Base-by-base conservation (phyloP, 2,888 invertebrate genomes). In the Mythimna pallens region DNA sequence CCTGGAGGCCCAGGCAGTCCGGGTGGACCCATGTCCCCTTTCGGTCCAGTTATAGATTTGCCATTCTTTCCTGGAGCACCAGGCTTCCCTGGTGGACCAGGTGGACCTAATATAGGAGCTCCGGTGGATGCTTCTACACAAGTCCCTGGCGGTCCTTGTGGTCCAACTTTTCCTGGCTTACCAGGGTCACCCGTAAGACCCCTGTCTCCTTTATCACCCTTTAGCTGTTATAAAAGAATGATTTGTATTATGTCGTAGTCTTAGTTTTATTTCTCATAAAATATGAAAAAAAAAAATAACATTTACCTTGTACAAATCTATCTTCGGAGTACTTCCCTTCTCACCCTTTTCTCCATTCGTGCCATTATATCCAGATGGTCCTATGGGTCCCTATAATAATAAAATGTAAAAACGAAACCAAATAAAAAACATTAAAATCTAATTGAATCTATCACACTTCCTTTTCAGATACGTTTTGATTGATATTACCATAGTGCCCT, bases 181-280 rank as follows among this genome's bases (percentile, higher is more conserved):
- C 94, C 94, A 20, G 81, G 34, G 57, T 81, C 79, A 0, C 94
- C 94, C 0, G 87, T 76, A 20, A 70, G 76, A 8, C 95, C 95
- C 4, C 70, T 77, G 4, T 90, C 87, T 36, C 94, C 94, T 80
- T 93, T 95, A 10, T 91, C 92, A 14, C 94, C 94, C 87, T 92
- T 94, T 2, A 91, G 55, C 95, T 95, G 74, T 43, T 34, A 76
- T 22, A 36, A n/a, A 22, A 66, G 6, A 7, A 20, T 30, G 22
- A 0, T 58, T 9, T 43, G 7, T 17, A 22, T 59, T 8, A 36
- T 59, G 6, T 17, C 14, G 17, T 12, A 25, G 0, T 55, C 7
- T 25, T 17, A 57, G 9, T 9, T 20, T 57, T 20, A 12, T 57
- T 59, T 5, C n/a, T 8, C 8, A 20, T 57, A 14, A n/a, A 52